These are phyloP conservation scores for Eciton burchellii DNA, from an alignment of 1,140 invertebrate species.

Conservation along the genomic window DNA sequence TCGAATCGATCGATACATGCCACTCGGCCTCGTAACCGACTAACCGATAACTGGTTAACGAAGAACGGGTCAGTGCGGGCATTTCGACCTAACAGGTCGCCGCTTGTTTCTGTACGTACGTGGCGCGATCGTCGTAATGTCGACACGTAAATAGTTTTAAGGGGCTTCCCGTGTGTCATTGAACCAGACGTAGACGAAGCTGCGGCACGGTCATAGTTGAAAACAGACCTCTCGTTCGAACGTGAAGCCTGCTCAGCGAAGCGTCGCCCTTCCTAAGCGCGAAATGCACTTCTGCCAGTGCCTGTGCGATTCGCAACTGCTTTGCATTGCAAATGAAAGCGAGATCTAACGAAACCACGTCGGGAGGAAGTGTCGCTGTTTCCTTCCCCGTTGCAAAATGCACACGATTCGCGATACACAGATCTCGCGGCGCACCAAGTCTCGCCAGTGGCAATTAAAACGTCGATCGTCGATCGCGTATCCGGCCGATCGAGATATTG, in stretches of 20 bases:
- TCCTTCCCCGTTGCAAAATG: not conserved
- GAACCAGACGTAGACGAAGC: conserved; percentile 57
- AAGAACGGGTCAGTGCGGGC: conserved; percentile 32
- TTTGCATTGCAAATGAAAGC: conserved; percentile 68
- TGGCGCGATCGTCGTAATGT: conserved; percentile 37
- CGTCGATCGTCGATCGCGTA: conserved; percentile 28
- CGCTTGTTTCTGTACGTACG: conserved; percentile 59
- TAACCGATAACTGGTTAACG: conserved; percentile 60
- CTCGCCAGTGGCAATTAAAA: not conserved
- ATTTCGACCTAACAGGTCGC: conserved; percentile 24
- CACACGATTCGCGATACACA: not conserved
- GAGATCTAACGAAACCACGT: conserved; percentile 26
- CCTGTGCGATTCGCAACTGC: conserved; percentile 2
- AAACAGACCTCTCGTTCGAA: conserved; percentile 31
- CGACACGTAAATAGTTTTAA: conserved; percentile 79
- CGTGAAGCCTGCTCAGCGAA: conserved; percentile 16
- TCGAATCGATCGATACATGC: conserved; percentile 47
- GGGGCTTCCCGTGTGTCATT: conserved; percentile 74
- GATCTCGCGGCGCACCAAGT: not conserved
- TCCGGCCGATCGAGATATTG: conserved; percentile 29
- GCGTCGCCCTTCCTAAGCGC: conserved; percentile 42
- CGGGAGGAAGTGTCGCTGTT: not conserved
- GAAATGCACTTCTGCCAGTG: conserved; percentile 48
- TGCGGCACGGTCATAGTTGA: conserved; percentile 10
- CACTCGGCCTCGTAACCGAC: conserved; percentile 44